Conservation (phyloP, 2,888 invertebrate genomes). For the Drosophila melanosoma region DNA sequence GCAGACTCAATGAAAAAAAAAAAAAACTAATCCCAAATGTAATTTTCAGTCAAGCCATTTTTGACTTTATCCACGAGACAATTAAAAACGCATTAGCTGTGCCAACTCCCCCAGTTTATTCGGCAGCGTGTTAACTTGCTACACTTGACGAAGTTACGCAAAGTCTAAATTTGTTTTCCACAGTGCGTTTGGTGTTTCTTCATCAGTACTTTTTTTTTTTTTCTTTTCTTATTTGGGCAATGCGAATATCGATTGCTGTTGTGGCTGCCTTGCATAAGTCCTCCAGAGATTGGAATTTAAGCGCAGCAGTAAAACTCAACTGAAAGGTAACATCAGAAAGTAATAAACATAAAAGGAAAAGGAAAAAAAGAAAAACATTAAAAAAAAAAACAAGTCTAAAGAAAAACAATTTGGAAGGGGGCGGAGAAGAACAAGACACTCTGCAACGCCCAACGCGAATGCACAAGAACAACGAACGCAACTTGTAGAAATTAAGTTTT, state of each 20-base stretch:
- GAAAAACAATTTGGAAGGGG: slow-evolving; percentile 1
- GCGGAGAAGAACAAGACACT: slow-evolving; percentile 2
- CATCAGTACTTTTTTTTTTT: slow-evolving; percentile 40
- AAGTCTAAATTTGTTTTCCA: slow-evolving; percentile 27
- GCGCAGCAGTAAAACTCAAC: slow-evolving; percentile 48
- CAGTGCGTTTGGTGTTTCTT: slow-evolving; percentile 35
- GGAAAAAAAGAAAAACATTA: slow-evolving; percentile 4
- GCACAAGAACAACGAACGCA: slow-evolving; percentile 55
- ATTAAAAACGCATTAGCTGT: slow-evolving; percentile 47
- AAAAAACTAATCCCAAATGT: slow-evolving; percentile 29
- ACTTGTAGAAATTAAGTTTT: slow-evolving; percentile 63
- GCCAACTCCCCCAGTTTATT: background rate
- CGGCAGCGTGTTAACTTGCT: background rate
- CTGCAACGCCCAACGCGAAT: slow-evolving; percentile 47
- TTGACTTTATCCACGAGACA: slow-evolving; percentile 24
- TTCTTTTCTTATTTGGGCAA: slow-evolving; percentile 58
- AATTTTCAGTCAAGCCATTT: slow-evolving; percentile 41
- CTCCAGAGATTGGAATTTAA: slow-evolving; percentile 71
- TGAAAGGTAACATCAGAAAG: slow-evolving; percentile 24
- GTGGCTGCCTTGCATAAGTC: slow-evolving; percentile 82
- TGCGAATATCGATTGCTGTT: slow-evolving; percentile 75
- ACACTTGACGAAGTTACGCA: slow-evolving; percentile 4
- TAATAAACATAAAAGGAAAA: slow-evolving; percentile 12
- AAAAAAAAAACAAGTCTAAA: background rate
- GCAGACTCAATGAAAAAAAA: slow-evolving; percentile 2